phyloP scores from a whole-genome alignment of 2,113 vertebrate species.

The Triplophysa tibetana region DNA sequence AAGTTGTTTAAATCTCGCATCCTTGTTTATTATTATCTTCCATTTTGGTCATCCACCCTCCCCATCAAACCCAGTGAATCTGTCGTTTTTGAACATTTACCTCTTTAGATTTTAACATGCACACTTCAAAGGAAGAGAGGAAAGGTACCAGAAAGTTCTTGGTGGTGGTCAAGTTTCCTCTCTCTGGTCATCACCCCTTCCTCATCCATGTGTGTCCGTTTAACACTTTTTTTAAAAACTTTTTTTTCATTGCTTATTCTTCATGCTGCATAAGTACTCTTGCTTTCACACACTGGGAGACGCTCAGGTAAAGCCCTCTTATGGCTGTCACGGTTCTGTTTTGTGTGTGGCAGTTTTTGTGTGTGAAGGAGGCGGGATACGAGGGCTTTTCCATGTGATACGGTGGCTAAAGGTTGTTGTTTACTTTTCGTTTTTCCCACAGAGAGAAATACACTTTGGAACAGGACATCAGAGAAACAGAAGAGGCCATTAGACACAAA shows the following conservation, averaged over 20 bases:
- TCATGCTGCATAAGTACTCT: slow-evolving; percentile 73
- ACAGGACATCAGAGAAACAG: slow-evolving; percentile 93
- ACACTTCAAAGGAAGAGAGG: slow-evolving; percentile 39
- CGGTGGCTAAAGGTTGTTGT: not conserved
- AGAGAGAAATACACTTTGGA: slow-evolving; percentile 95
- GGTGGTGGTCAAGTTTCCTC: slow-evolving; percentile 36
- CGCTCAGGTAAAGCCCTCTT: slow-evolving; percentile 67
- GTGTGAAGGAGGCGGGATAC: slow-evolving; percentile 23
- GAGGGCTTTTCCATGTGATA: not conserved
- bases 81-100: slow-evolving; percentile 37
- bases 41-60: slow-evolving; percentile 3
- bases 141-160: slow-evolving; percentile 28
- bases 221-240: slow-evolving; percentile 60
- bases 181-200: not conserved
- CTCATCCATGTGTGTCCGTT: slow-evolving; percentile 49
- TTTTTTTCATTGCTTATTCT: slow-evolving; percentile 70
- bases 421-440: slow-evolving; percentile 35
- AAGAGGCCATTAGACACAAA: slow-evolving; percentile 92
- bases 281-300: slow-evolving; percentile 73
- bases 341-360: slow-evolving; percentile 37
- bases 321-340: slow-evolving; percentile 30
- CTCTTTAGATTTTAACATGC: slow-evolving; percentile 55
- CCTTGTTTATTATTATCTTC: slow-evolving; percentile 5
- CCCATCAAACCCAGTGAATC: slow-evolving; percentile 42
- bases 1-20: not conserved